Percentiles rank a stretch among this genome's conserved stretches.
phyloP scores from a whole-genome alignment of 2,888 invertebrate species.

The Pterobdella sp. region DNA sequence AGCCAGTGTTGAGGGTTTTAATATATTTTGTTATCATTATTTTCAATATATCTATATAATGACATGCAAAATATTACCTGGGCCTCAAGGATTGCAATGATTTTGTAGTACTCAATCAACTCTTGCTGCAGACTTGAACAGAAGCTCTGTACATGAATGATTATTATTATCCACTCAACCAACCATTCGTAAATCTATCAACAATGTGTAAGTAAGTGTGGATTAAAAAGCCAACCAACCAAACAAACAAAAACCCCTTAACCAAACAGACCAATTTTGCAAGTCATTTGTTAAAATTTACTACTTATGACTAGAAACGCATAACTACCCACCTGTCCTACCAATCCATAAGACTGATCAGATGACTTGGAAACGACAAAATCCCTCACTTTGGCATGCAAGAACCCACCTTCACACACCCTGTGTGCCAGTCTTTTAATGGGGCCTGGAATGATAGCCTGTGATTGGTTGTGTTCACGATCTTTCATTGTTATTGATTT shows the following conservation, averaged over 20 bases:
- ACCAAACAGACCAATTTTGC: background rate
- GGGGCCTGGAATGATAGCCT: conserved; percentile 55
- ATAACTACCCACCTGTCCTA: conserved; percentile 46
- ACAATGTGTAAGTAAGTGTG: background rate
- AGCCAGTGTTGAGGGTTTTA: too few relatives aligned
- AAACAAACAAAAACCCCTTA: background rate
- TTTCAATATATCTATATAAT: too few relatives aligned
- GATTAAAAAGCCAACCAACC: background rate
- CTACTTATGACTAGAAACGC: background rate
- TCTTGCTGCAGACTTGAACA: conserved; percentile 75
- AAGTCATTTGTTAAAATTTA: background rate
- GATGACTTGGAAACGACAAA: conserved; percentile 68
- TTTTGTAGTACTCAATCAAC: conserved; percentile 76
- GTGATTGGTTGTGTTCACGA: too few relatives aligned
- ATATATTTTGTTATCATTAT: too few relatives aligned
- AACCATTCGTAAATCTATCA: background rate
- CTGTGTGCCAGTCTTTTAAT: conserved; percentile 63
- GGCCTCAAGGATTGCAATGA: conserved; percentile 77
- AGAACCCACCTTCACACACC: conserved; percentile 75
- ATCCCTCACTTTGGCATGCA: conserved; percentile 71
- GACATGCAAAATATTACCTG: conserved; percentile 59
- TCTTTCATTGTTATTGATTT: too few relatives aligned
- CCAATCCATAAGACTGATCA: conserved; percentile 53
- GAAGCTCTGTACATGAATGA: conserved; percentile 69
- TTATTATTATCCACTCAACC: conserved; percentile 4